phyloP scores from a whole-genome alignment of 2,888 invertebrate genomes.

The Tinea pellionella region DNA sequence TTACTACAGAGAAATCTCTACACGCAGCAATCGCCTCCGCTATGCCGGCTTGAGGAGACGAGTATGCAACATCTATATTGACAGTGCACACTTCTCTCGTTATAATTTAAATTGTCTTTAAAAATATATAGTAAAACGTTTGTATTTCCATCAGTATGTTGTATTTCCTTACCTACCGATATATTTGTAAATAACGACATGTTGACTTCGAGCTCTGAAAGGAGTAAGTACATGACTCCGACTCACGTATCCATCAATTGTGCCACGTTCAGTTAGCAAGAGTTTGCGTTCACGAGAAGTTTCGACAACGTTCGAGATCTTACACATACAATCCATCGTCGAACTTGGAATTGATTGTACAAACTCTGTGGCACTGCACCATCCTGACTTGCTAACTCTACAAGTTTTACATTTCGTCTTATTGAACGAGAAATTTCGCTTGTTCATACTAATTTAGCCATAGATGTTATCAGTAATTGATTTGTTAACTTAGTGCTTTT shows the following conservation, averaged over 20 bases:
- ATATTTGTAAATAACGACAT: not conserved
- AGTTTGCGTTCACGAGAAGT: conserved; percentile 10
- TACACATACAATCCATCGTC: conserved; percentile 27
- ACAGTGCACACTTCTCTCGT: no score
- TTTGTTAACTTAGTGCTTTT: no score
- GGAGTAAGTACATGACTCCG: not conserved
- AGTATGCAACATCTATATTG: no score
- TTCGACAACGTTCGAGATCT: conserved; percentile 15
- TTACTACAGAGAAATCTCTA: no score
- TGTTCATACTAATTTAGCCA: not conserved
- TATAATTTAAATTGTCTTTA: no score
- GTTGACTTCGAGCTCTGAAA: not conserved
- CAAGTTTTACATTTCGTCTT: conserved; percentile 29
- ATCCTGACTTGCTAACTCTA: conserved; percentile 27
- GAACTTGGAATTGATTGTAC: conserved; percentile 38
- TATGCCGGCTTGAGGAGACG: no score
- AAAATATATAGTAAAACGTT: no score
- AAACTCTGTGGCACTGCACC: conserved; percentile 26
- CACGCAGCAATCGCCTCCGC: no score
- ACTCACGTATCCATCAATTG: conserved; percentile 5
- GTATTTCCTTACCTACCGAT: no score
- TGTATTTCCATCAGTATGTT: no score
- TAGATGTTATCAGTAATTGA: not conserved
- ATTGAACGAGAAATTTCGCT: conserved; percentile 11
- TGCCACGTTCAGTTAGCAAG: conserved; percentile 11